Evolutionary conservation across 2,113 vertebrate genomes (phyloP).

Genomic region (Calypte anna): DNA sequence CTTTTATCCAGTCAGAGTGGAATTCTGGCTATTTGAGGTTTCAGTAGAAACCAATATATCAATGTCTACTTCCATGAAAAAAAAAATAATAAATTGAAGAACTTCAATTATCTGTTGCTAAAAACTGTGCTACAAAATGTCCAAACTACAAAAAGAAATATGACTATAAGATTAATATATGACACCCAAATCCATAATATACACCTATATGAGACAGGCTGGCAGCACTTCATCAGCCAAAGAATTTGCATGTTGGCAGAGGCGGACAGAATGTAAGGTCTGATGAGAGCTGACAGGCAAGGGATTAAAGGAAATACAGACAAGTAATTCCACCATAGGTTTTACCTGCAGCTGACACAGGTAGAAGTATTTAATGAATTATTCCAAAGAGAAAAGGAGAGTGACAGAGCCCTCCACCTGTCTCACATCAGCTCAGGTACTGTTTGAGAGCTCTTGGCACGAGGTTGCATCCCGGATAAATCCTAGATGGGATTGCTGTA

Average conservation of each 20-base stretch:
- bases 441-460: conserved; percentile 33
- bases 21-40: not conserved
- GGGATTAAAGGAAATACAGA: conserved; percentile 57
- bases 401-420: conserved; percentile 25
- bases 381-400: conserved; percentile 5
- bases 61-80: not conserved
- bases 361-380: conserved; percentile 47
- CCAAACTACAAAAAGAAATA: conserved; percentile 30
- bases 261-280: conserved; percentile 44
- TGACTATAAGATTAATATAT: not conserved
- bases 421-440: not conserved
- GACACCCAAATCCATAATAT: conserved; percentile 19
- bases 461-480: not conserved
- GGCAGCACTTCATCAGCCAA: not conserved
- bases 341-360: conserved; percentile 58
- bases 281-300: conserved; percentile 64
- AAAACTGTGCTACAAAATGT: not conserved
- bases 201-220: not conserved
- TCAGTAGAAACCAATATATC: not conserved
- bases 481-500: not conserved
- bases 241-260: conserved; percentile 42
- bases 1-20: not conserved
- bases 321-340: not conserved
- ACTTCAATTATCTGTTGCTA: not conserved
- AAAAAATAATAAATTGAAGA: no score